These are phyloP conservation scores for Calcarius ornatus DNA, from an alignment of 2,113 vertebrate species.

Conservation along the genomic window DNA sequence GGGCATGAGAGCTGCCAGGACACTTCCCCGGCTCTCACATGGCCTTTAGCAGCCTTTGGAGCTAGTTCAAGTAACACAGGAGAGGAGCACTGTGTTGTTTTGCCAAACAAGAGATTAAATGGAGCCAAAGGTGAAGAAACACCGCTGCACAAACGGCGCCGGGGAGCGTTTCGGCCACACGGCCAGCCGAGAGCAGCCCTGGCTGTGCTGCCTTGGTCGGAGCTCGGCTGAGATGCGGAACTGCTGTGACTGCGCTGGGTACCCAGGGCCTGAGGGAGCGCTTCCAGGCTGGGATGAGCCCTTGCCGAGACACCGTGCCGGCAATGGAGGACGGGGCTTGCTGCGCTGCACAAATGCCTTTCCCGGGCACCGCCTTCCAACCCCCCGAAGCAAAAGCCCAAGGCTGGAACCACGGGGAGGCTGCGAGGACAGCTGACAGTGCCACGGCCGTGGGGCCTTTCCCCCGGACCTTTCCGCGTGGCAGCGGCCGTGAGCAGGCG, in stretches of 20 bases:
- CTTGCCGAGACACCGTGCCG: accelerated
- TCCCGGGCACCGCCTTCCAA: neutral
- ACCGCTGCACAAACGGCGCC: neutral
- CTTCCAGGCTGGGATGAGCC: neutral
- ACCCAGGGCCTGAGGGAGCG: accelerated
- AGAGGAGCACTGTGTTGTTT: neutral
- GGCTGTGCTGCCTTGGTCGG: neutral
- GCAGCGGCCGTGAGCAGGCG: neutral
- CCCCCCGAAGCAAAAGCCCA: accelerated
- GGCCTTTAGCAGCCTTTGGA: neutral
- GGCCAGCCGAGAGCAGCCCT: accelerated
- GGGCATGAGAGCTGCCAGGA: neutral
- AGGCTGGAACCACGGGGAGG: neutral
- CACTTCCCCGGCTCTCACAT: neutral
- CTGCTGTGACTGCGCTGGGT: accelerated
- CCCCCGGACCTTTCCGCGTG: accelerated
- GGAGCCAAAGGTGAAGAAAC: neutral
- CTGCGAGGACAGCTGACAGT: accelerated
- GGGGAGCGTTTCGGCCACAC: accelerated
- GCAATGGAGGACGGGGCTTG: accelerated
- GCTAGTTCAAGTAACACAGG: neutral
- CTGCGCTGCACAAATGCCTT: neutral
- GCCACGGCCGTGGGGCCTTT: neutral
- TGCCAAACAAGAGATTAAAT: neutral
- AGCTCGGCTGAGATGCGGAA: accelerated